A percentile compares a stretch with the other conserved stretches of the same genome.
Evolutionary conservation across 2,113 vertebrate genomes (phyloP).

Genomic region (Nycticebus coucang): DNA sequence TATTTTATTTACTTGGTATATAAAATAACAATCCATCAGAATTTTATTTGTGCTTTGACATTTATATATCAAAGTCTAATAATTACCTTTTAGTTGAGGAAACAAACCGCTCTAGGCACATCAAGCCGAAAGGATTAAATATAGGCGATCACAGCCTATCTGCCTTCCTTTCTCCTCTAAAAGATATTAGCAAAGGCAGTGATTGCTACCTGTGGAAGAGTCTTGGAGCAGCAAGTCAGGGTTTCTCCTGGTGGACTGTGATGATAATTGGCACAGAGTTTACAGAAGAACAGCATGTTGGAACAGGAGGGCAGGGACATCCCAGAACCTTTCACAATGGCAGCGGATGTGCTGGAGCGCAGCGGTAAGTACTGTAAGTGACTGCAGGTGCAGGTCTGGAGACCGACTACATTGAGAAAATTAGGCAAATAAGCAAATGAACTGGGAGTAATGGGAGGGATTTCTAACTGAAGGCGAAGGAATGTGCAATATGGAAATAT

Average conservation of each 20-base stretch:
- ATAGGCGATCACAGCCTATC: background rate
- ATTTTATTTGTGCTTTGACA: background rate
- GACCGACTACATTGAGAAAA: background rate
- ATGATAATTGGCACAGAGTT: background rate
- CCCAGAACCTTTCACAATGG: background rate
- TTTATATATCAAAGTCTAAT: background rate
- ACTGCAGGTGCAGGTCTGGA: background rate
- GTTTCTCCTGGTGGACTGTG: background rate
- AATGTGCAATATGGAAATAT: background rate
- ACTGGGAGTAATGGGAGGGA: background rate
- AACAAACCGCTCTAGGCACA: background rate
- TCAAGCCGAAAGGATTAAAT: background rate
- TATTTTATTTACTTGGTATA: background rate
- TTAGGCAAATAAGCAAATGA: background rate
- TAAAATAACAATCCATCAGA: background rate
- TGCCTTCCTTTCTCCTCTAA: background rate
- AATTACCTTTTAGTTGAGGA: slow-evolving; percentile 5
- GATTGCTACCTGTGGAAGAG: background rate
- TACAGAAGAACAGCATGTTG: background rate
- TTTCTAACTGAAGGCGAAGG: background rate
- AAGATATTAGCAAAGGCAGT: background rate
- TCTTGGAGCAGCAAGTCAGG: background rate
- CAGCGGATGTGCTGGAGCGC: background rate
- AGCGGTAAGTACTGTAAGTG: background rate
- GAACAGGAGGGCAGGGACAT: background rate